These are phyloP conservation scores for Drosophila anceps DNA, from an alignment of 2,888 invertebrate genomes.

Conservation along the genomic window DNA sequence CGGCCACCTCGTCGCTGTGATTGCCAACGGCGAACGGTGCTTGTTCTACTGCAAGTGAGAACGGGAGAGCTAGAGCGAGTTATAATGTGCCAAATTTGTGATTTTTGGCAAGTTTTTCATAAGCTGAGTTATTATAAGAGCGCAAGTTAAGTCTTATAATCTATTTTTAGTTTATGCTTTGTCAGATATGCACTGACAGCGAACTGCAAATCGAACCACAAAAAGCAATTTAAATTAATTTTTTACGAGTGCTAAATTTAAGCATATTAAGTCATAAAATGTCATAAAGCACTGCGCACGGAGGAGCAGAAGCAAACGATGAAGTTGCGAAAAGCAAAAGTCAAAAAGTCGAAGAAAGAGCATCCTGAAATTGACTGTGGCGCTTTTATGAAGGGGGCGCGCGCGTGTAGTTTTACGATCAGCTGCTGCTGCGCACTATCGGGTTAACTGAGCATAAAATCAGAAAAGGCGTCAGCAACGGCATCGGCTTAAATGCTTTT, in stretches of 20 bases:
- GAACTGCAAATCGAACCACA: conserved; percentile 22
- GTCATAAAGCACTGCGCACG: conserved; percentile 15
- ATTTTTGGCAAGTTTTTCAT: background rate
- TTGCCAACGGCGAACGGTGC: background rate
- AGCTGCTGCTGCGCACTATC: conserved; percentile 41
- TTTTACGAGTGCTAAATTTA: conserved; percentile 57
- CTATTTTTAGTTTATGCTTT: conserved; percentile 1
- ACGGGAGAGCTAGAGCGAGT: background rate
- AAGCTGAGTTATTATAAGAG: background rate
- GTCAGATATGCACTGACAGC: background rate
- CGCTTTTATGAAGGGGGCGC: conserved; percentile 61
- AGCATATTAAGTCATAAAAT: conserved; percentile 59
- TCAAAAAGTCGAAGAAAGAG: conserved; percentile 22
- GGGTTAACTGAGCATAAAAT: conserved; percentile 77
- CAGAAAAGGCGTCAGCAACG: conserved; percentile 66
- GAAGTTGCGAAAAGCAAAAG: background rate
- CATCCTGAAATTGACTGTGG: conserved; percentile 68
- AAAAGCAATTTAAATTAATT: conserved; percentile 71
- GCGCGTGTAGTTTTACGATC: conserved; percentile 78
- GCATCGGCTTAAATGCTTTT: conserved; percentile 71
- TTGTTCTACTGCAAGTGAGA: conserved; percentile 17
- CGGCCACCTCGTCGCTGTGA: conserved; percentile 90
- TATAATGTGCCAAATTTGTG: conserved; percentile 11
- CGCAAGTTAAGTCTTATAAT: background rate
- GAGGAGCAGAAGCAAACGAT: background rate